phyloP scores from a whole-genome alignment of 92 coral and sea anemone genomes.

The Heteractis magnifica region DNA sequence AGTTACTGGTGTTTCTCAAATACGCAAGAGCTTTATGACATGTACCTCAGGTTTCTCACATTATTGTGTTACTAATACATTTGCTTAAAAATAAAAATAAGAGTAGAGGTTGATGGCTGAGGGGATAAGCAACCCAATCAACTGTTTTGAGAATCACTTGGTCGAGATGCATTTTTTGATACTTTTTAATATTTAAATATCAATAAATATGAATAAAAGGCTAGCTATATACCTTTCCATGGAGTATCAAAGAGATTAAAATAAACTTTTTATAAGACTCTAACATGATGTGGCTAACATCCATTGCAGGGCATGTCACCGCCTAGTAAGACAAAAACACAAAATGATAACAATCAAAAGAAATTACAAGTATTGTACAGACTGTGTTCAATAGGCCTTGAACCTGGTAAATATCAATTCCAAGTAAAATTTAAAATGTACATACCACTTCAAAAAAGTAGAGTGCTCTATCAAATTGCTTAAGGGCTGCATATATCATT shows the following conservation, averaged over 20 bases:
- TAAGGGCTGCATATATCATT: constrained; percentile 94
- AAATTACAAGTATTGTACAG: background rate
- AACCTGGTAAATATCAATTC: background rate
- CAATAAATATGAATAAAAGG: background rate
- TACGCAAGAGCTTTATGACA: too few relatives aligned
- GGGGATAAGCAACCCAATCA: too few relatives aligned
- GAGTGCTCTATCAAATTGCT: constrained; percentile 88
- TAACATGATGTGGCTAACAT: constrained; percentile 94
- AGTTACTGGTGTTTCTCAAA: too few relatives aligned
- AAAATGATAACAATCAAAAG: background rate
- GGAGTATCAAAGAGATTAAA: constrained; percentile 81
- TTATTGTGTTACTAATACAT: too few relatives aligned
- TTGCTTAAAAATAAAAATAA: too few relatives aligned
- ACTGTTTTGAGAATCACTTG: too few relatives aligned
- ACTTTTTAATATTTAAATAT: background rate
- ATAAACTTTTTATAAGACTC: constrained; percentile 91
- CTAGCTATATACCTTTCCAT: constrained; percentile 74
- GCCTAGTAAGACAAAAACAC: constrained; percentile 50
- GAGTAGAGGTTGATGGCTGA: too few relatives aligned
- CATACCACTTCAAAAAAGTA: constrained; percentile 99
- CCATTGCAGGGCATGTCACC: constrained; percentile 97
- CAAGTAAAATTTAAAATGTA: background rate
- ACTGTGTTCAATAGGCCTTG: background rate
- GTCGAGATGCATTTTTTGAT: background rate
- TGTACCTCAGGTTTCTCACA: too few relatives aligned